phyloP scores from a whole-genome alignment of 2,797 vertebrate genomes.

The Stomatorhinus walkeri region DNA sequence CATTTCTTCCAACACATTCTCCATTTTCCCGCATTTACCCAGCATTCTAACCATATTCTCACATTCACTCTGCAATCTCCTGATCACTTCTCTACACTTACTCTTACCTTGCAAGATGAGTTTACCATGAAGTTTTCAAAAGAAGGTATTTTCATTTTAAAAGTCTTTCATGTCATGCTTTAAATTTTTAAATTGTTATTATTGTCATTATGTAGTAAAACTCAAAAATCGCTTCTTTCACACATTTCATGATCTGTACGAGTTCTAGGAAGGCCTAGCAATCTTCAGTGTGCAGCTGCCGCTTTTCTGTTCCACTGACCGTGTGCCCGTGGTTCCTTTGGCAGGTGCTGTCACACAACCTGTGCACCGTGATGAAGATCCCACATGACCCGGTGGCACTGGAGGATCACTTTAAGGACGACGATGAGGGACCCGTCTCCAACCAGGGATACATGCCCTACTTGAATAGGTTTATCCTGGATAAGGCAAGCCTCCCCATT shows the following conservation, averaged over 20 bases:
- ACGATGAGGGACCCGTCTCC: constrained; percentile 93
- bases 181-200: neutral
- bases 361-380: constrained; percentile 89
- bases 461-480: constrained; percentile 93
- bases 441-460: constrained; percentile 99
- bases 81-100: neutral
- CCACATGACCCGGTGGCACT: constrained; percentile 90
- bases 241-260: neutral
- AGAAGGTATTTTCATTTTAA: neutral
- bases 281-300: neutral
- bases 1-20: neutral
- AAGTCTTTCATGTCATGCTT: neutral
- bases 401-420: constrained; percentile 94
- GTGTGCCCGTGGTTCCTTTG: neutral
- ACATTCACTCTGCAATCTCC: neutral
- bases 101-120: neutral
- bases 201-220: neutral
- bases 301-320: neutral
- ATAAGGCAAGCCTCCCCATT: constrained; percentile 69
- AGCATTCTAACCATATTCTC: neutral
- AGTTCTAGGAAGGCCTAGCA: neutral
- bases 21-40: neutral
- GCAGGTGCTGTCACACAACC: constrained; percentile 92
- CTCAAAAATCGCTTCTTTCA: neutral
- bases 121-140: neutral